Conservation (phyloP, 2,797 vertebrate species). For the Manis javanica region DNA sequence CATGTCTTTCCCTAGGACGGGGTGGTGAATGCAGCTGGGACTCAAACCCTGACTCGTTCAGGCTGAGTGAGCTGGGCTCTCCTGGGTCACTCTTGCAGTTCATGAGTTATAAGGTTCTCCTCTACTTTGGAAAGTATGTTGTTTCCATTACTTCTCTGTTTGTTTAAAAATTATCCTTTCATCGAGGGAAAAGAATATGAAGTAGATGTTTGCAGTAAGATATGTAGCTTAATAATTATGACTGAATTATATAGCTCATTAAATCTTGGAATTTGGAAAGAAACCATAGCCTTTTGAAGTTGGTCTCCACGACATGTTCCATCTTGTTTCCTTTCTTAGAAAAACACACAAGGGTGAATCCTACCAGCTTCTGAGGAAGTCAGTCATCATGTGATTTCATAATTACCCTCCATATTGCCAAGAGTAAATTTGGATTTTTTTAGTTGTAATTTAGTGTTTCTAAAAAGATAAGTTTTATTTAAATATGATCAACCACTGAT, state of each 20-base stretch:
- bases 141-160: slow-evolving; percentile 12
- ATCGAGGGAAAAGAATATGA: not conserved
- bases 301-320: not conserved
- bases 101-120: not conserved
- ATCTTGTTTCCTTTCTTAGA: not conserved
- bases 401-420: not conserved
- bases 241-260: slow-evolving; percentile 39
- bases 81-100: not conserved
- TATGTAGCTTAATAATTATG: slow-evolving; percentile 5
- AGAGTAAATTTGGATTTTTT: slow-evolving; percentile 17
- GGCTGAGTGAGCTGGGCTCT: not conserved
- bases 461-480: slow-evolving; percentile 31
- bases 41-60: slow-evolving; percentile 5
- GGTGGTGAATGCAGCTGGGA: not conserved
- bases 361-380: not conserved
- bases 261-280: slow-evolving; percentile 29
- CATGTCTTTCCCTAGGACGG: not conserved
- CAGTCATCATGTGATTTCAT: not conserved
- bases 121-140: not conserved
- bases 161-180: slow-evolving; percentile 37
- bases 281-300: slow-evolving; percentile 53
- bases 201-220: not conserved
- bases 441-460: slow-evolving; percentile 19
- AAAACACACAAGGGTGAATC: not conserved
- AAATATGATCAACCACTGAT: not conserved